Conservation (phyloP, 35 echinoderm and acorn worm species). For the Apostichopus parvimensis region DNA sequence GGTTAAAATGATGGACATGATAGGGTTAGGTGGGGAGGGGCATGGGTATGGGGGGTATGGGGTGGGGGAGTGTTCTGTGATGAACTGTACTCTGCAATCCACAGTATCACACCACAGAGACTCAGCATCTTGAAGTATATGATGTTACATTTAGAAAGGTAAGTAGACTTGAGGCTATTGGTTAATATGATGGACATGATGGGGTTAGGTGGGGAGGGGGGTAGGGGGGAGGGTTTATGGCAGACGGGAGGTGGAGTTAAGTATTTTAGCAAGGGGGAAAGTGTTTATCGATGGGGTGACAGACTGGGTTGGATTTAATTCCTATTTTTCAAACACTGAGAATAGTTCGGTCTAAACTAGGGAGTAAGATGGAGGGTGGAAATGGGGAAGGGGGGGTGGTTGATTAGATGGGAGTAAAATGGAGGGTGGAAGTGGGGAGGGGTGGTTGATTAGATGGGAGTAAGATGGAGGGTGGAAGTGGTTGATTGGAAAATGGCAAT, state of each 20-base stretch:
- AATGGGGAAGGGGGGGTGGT: too few relatives aligned
- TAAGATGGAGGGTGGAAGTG: too few relatives aligned
- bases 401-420: too few relatives aligned
- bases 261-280: not conserved
- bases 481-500: too few relatives aligned
- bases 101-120: slow-evolving; percentile 35
- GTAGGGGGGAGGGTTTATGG: not conserved
- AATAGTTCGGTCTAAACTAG: too few relatives aligned
- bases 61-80: slow-evolving; percentile 54
- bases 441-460: too few relatives aligned
- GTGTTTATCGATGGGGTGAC: too few relatives aligned
- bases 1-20: not conserved
- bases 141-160: slow-evolving; percentile 79
- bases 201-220: not conserved
- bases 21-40: not conserved
- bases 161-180: not conserved
- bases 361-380: too few relatives aligned
- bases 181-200: not conserved
- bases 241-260: not conserved
- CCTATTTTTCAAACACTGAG: too few relatives aligned
- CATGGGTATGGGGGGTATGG: not conserved
- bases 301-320: too few relatives aligned
- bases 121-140: slow-evolving; percentile 57
- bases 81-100: slow-evolving; percentile 51
- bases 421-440: too few relatives aligned